Evolutionary conservation across 2,888 invertebrate genomes (phyloP).

Genomic region (Lasius fuliginosus): DNA sequence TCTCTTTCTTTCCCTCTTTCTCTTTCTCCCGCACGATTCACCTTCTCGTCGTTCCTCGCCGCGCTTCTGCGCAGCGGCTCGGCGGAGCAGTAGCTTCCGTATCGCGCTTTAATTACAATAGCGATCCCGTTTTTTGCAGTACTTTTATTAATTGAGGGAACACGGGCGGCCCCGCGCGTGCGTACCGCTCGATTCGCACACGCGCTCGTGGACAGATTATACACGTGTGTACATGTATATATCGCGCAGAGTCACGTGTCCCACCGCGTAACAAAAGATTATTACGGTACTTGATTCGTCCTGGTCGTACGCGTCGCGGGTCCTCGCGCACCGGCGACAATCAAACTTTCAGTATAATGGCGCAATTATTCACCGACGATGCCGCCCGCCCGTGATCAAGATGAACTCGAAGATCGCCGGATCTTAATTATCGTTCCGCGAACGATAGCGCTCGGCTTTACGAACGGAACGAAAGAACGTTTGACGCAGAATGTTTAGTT

Average conservation of each 20-base stretch:
- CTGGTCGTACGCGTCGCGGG: conserved; percentile 46
- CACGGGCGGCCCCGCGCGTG: conserved; percentile 31
- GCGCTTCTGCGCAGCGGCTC: conserved; percentile 41
- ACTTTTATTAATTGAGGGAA: conserved; percentile 79
- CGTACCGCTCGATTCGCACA: conserved; percentile 55
- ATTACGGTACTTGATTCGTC: conserved; percentile 57
- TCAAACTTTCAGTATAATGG: conserved; percentile 43
- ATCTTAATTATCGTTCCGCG: conserved; percentile 5
- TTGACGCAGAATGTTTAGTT: neutral
- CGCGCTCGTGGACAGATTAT: conserved; percentile 57
- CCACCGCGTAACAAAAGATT: conserved; percentile 45
- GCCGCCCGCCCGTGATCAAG: conserved; percentile 28
- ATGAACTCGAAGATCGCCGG: conserved; percentile 25
- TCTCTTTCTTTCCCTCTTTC: conserved; percentile 10
- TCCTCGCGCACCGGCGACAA: conserved; percentile 26
- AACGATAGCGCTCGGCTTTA: neutral
- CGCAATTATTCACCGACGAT: conserved; percentile 38
- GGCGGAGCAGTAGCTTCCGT: conserved; percentile 68
- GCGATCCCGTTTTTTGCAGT: conserved; percentile 80
- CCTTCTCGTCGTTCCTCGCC: conserved; percentile 28
- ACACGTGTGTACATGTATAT: conserved; percentile 25
- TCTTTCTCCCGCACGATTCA: conserved; percentile 17
- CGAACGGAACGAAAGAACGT: neutral
- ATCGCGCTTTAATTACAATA: conserved; percentile 81
- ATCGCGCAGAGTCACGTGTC: conserved; percentile 55